These are phyloP conservation scores for Dione juno DNA, from an alignment of 2,888 invertebrate genomes.

Conservation along the genomic window DNA sequence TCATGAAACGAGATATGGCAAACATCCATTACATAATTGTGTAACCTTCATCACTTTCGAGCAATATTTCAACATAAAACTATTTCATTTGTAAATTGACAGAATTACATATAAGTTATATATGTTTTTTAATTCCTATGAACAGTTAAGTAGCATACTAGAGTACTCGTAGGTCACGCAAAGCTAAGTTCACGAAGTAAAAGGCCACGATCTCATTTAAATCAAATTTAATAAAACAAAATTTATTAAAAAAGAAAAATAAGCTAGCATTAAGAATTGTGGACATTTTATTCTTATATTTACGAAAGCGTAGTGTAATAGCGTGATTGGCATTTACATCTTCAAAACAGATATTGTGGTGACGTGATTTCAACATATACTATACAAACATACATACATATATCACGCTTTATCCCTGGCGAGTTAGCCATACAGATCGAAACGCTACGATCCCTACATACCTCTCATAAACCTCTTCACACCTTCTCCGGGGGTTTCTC, in stretches of 20 bases:
- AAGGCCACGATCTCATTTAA: background rate
- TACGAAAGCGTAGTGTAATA: too few species aligned
- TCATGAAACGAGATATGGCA: too few species aligned
- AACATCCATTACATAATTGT: too few species aligned
- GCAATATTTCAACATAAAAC: background rate
- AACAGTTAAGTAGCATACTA: conserved; percentile 4
- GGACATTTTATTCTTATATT: background rate
- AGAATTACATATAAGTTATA: background rate
- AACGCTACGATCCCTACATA: too few species aligned
- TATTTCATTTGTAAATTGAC: background rate
- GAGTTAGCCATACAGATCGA: too few species aligned
- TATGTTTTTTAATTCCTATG: conserved; percentile 15
- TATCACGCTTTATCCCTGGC: too few species aligned
- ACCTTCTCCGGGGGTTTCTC: too few species aligned
- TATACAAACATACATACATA: too few species aligned
- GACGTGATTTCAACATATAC: too few species aligned
- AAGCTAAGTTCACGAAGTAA: conserved; percentile 13
- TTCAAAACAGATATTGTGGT: too few species aligned
- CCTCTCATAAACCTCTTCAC: too few species aligned
- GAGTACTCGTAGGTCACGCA: conserved; percentile 12
- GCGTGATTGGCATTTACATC: too few species aligned
- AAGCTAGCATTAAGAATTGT: background rate
- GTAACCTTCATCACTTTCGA: background rate
- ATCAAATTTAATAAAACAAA: background rate
- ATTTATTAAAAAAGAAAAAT: background rate